Percentiles rank a stretch among this genome's conserved stretches.
Conservation (phyloP, 2,113 vertebrate genomes). For the Tamias sibiricus region DNA sequence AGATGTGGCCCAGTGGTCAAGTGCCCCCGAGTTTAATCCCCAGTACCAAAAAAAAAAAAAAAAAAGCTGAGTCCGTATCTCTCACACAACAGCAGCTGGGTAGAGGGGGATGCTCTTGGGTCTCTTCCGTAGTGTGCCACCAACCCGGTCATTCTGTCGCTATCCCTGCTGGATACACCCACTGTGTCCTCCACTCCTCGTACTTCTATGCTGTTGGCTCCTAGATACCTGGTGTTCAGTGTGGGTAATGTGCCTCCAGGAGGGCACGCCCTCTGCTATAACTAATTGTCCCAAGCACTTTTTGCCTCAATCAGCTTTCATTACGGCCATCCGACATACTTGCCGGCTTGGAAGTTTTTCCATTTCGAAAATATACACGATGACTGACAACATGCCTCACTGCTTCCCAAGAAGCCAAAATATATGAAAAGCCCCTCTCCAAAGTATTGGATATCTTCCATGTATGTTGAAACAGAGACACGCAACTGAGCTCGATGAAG, state of each 20-base stretch:
- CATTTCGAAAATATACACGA: slow-evolving; percentile 14
- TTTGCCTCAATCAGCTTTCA: background rate
- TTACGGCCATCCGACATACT: background rate
- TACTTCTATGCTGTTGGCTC: background rate
- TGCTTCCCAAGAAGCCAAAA: background rate
- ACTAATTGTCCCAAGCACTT: background rate
- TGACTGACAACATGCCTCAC: background rate
- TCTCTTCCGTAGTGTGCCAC: background rate
- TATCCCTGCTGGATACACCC: too few species aligned
- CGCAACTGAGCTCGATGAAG: background rate
- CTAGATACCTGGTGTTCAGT: background rate
- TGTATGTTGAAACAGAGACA: background rate
- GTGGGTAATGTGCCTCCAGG: background rate
- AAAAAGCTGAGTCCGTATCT: too few species aligned
- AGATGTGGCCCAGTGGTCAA: too few species aligned
- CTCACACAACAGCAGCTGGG: accelerated
- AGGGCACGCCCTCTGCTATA: background rate
- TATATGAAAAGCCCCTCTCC: background rate
- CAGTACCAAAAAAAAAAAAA: too few species aligned
- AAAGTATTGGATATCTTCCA: background rate
- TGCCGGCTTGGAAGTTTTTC: background rate
- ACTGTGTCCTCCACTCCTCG: background rate
- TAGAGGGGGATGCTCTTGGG: background rate
- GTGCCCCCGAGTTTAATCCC: too few species aligned
- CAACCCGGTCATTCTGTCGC: background rate